phyloP scores from a whole-genome alignment of 2,113 vertebrate genomes.

The Eretmodus cyanostictus region DNA sequence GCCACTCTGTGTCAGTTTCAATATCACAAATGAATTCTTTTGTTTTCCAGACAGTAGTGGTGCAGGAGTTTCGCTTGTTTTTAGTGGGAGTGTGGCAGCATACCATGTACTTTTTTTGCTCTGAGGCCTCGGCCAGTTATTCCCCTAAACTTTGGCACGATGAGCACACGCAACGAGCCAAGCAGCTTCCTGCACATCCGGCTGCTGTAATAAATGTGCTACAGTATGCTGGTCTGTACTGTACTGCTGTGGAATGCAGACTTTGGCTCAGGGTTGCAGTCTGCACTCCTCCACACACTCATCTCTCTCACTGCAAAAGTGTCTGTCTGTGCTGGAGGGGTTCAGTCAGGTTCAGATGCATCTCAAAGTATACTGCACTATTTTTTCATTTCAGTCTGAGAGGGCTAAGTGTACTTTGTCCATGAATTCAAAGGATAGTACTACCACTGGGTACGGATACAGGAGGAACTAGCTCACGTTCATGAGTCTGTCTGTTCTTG shows the following conservation, averaged over 20 bases:
- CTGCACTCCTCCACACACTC: constrained; percentile 38
- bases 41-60: neutral
- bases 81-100: neutral
- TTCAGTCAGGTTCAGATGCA: constrained; percentile 27
- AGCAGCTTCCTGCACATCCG: constrained; percentile 73
- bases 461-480: neutral
- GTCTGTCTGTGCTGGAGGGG: constrained; percentile 30
- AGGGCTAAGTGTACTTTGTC: neutral
- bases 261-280: constrained; percentile 51
- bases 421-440: neutral
- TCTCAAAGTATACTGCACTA: neutral
- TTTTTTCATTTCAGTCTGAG: neutral
- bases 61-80: neutral
- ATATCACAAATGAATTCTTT: constrained; percentile 7
- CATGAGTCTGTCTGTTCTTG: neutral
- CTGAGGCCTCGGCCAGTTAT: neutral
- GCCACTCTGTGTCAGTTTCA: neutral
- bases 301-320: constrained; percentile 16
- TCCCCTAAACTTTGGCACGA: constrained; percentile 20
- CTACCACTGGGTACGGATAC: neutral
- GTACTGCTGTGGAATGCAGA: constrained; percentile 47
- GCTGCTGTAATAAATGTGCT: constrained; percentile 64
- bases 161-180: neutral
- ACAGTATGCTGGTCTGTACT: constrained; percentile 19
- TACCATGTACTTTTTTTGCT: neutral